These are phyloP conservation scores for Pemphredon lugubris DNA, from an alignment of 2,888 invertebrate species.

Conservation along the genomic window DNA sequence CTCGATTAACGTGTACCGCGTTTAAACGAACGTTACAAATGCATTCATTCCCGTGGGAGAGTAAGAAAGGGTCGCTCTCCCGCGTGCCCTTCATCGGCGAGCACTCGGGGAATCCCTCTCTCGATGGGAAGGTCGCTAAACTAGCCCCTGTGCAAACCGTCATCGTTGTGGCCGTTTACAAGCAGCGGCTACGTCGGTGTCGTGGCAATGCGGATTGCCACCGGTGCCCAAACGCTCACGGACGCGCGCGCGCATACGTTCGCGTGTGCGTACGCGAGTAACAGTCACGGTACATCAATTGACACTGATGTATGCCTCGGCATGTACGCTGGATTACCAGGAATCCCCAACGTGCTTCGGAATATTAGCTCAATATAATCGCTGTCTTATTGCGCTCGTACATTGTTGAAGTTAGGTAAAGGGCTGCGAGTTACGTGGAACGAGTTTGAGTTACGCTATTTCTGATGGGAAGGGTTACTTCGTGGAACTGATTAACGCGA, in stretches of 20 bases:
- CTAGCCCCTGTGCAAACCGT: neutral
- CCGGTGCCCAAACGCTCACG: neutral
- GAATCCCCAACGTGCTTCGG: conserved; percentile 69
- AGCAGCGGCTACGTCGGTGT: conserved; percentile 32
- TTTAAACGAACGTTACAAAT: neutral
- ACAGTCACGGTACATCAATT: conserved; percentile 48
- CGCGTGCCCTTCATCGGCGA: neutral
- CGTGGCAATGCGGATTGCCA: conserved; percentile 42
- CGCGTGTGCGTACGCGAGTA: conserved; percentile 42
- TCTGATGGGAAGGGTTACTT: neutral
- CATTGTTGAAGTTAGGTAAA: conserved; percentile 9
- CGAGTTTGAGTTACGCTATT: neutral
- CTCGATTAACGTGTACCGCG: too few species aligned
- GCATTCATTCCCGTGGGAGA: neutral
- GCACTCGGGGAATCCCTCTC: neutral
- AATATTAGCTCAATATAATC: conserved; percentile 72
- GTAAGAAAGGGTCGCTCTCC: neutral
- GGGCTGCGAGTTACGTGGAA: neutral
- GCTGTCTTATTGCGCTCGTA: conserved; percentile 56
- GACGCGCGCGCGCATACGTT: conserved; percentile 5
- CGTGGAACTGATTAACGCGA: too few species aligned
- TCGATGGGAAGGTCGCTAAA: conserved; percentile 8
- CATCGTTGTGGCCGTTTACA: conserved; percentile 30
- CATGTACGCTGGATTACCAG: conserved; percentile 73
- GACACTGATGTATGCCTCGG: conserved; percentile 70